These are phyloP conservation scores for Rhogogaster chlorosoma DNA, from an alignment of 2,888 invertebrate species.

Conservation along the genomic window DNA sequence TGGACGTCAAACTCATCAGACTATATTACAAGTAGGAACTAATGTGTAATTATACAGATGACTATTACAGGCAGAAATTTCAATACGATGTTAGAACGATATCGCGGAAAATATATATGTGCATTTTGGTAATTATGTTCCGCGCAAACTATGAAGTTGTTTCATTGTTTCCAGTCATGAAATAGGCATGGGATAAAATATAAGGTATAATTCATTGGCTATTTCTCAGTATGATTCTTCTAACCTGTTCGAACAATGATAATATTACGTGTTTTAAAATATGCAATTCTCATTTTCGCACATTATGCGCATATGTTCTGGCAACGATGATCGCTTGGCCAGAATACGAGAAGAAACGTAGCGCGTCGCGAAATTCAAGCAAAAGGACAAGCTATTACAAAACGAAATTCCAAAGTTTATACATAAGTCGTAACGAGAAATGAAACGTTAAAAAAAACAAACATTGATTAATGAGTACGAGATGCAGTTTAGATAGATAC, in stretches of 20 bases:
- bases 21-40: conserved; percentile 29
- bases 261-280: neutral
- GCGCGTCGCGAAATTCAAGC: neutral
- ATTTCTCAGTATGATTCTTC: neutral
- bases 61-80: neutral
- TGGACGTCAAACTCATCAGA: conserved; percentile 7
- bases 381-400: neutral
- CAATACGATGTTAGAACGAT: neutral
- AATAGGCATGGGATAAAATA: neutral
- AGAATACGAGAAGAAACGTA: neutral
- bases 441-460: conserved; percentile 33
- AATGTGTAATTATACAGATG: neutral
- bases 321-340: neutral
- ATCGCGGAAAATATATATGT: neutral
- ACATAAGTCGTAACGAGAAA: neutral
- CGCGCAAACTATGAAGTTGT: neutral
- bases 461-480: neutral
- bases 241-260: neutral
- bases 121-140: neutral
- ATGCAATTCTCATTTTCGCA: neutral
- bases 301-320: neutral
- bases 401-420: neutral
- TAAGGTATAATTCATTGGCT: neutral
- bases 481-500: conserved; percentile 27
- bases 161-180: neutral